phyloP scores from a whole-genome alignment of 2,797 vertebrate genomes.

The Enteromius anoplus region DNA sequence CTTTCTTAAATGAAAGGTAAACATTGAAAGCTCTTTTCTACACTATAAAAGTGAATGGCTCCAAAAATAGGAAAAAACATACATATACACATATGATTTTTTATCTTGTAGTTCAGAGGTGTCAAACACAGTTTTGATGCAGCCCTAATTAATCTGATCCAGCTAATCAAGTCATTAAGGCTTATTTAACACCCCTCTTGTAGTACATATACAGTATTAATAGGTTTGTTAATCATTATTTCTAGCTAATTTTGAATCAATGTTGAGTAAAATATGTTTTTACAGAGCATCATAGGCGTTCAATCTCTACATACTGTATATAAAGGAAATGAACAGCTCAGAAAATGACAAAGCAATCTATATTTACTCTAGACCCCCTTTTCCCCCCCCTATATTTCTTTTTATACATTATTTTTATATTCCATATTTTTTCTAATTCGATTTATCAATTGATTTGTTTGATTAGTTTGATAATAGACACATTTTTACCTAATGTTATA shows the following conservation, averaged over 20 bases:
- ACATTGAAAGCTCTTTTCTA: not conserved
- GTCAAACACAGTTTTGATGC: too few relatives aligned
- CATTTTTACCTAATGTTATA: not conserved
- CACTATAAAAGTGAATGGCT: not conserved
- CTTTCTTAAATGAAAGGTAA: not conserved
- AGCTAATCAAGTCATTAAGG: too few relatives aligned
- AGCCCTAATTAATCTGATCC: too few relatives aligned
- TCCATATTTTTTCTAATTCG: not conserved
- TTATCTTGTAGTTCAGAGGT: too few relatives aligned
- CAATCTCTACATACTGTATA: not conserved
- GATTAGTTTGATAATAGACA: not conserved
- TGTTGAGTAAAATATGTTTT: not conserved
- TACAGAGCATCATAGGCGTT: not conserved
- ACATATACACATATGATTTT: too few relatives aligned
- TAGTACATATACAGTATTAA: not conserved
- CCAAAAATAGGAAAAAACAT: not conserved
- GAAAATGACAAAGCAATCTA: not conserved
- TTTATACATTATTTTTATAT: not conserved
- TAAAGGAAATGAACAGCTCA: not conserved
- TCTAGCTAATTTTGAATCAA: not conserved
- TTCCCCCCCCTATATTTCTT: not conserved
- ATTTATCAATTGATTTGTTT: not conserved
- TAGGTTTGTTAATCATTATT: not conserved
- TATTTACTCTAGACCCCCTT: not conserved
- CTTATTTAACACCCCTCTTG: too few relatives aligned